phyloP scores from a whole-genome alignment of 2,797 vertebrate species.

The Antennarius maculatus region DNA sequence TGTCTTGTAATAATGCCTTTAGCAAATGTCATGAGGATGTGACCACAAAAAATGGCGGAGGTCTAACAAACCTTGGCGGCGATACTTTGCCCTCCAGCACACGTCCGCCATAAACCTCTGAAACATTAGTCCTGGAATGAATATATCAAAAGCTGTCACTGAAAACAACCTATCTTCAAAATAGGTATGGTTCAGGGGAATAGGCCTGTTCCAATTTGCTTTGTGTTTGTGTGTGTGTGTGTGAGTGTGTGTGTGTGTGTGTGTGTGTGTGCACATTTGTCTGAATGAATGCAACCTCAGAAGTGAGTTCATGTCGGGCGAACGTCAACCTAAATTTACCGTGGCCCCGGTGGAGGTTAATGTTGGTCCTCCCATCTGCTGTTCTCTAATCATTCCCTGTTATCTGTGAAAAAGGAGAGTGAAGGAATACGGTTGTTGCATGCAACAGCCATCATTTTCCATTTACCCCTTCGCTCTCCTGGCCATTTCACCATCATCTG shows the following conservation, averaged over 20 bases:
- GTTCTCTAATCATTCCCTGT: conserved; percentile 80
- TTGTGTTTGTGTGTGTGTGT: conserved; percentile 6
- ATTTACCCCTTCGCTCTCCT: conserved; percentile 73
- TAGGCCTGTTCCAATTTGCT: conserved; percentile 10
- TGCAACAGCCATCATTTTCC: conserved; percentile 76
- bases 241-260: conserved; percentile 14
- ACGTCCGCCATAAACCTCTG: not conserved
- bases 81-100: conserved; percentile 2
- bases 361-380: conserved; percentile 62
- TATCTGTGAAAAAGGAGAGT: conserved; percentile 74
- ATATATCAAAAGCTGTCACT: conserved; percentile 31
- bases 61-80: conserved; percentile 19
- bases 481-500: conserved; percentile 81
- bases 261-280: conserved; percentile 8
- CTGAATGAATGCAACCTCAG: conserved; percentile 26
- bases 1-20: not conserved
- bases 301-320: conserved; percentile 54
- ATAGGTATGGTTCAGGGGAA: conserved; percentile 38
- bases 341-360: conserved; percentile 64
- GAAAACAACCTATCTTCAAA: conserved; percentile 41
- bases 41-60: conserved; percentile 21
- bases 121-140: too few relatives aligned
- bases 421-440: conserved; percentile 49
- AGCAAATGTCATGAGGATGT: conserved; percentile 4
- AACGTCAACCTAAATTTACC: conserved; percentile 60